A percentile compares a stretch with the other conserved stretches of the same genome.
These are phyloP conservation scores for Craniophora ligustri DNA, from an alignment of 2,888 invertebrate species.

Conservation along the genomic window DNA sequence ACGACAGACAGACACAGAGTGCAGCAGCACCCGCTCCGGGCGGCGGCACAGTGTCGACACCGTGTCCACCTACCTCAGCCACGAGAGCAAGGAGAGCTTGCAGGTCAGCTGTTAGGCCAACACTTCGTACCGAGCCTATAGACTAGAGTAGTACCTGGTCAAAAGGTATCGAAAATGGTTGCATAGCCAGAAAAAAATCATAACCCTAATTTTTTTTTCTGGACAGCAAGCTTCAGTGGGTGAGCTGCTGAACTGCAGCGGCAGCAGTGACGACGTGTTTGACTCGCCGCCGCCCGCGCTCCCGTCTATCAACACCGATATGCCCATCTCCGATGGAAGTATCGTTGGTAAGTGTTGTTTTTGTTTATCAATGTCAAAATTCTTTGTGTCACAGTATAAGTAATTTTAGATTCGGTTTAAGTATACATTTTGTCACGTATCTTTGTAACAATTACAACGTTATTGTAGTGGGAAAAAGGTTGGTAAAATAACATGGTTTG, in stretches of 20 bases:
- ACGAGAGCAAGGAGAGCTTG: conserved; percentile 92
- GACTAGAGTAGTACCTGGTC: too few relatives aligned
- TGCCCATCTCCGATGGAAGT: conserved; percentile 47
- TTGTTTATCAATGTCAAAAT: neutral
- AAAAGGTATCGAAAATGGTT: too few relatives aligned
- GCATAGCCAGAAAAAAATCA: neutral
- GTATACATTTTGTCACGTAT: too few relatives aligned
- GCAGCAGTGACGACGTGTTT: conserved; percentile 92
- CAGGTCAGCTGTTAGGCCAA: too few relatives aligned
- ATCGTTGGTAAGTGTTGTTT: conserved; percentile 52
- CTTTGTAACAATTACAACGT: too few relatives aligned
- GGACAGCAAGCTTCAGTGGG: conserved; percentile 87
- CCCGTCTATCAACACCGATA: conserved; percentile 21
- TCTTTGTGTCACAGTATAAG: neutral
- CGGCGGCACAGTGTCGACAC: conserved; percentile 95
- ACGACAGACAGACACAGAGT: conserved; percentile 90
- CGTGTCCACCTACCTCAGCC: conserved; percentile 96
- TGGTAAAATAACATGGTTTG: too few relatives aligned
- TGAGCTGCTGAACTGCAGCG: conserved; percentile 91
- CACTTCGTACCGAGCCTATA: too few relatives aligned
- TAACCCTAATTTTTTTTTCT: neutral
- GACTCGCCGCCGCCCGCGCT: conserved; percentile 62
- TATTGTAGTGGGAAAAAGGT: too few relatives aligned
- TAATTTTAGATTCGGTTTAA: too few relatives aligned
- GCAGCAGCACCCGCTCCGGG: conserved; percentile 92